Conservation (phyloP, 1,140 invertebrate genomes). For the Tetragonula clypearis region DNA sequence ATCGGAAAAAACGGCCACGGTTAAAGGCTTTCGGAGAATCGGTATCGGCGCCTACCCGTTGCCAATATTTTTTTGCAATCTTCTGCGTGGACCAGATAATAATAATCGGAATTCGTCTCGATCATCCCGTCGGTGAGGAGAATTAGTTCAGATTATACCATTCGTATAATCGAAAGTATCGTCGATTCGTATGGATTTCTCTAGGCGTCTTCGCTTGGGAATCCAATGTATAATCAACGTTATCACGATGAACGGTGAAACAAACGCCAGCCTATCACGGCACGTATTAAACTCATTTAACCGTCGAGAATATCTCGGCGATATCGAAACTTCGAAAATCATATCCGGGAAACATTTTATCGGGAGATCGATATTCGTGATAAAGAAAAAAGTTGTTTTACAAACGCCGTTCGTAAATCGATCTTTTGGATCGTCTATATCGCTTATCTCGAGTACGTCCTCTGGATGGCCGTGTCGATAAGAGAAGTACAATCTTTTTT, state of each 20-base stretch:
- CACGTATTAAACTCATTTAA: constrained; percentile 24
- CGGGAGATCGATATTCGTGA: constrained; percentile 22
- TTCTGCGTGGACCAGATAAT: neutral
- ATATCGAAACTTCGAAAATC: constrained; percentile 17
- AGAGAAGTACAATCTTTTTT: constrained; percentile 2
- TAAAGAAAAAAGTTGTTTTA: constrained; percentile 27
- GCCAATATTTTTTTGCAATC: neutral
- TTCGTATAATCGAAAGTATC: too few species aligned
- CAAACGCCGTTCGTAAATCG: constrained; percentile 27
- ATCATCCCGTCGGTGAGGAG: too few species aligned
- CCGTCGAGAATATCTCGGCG: constrained; percentile 9
- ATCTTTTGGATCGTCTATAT: constrained; percentile 43
- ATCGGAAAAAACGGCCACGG: neutral
- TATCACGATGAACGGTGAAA: neutral
- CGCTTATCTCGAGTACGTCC: constrained; percentile 44
- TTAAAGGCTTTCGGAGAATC: neutral
- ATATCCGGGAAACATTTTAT: constrained; percentile 42
- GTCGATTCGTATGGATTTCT: too few species aligned
- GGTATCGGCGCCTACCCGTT: neutral
- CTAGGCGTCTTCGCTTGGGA: neutral
- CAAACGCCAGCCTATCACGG: neutral
- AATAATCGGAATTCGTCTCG: too few species aligned
- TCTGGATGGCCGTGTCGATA: constrained; percentile 35
- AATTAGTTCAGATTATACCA: too few species aligned
- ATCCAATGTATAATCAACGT: constrained; percentile 27